phyloP scores from a whole-genome alignment of 2,888 invertebrate species.

The Leucania comma region DNA sequence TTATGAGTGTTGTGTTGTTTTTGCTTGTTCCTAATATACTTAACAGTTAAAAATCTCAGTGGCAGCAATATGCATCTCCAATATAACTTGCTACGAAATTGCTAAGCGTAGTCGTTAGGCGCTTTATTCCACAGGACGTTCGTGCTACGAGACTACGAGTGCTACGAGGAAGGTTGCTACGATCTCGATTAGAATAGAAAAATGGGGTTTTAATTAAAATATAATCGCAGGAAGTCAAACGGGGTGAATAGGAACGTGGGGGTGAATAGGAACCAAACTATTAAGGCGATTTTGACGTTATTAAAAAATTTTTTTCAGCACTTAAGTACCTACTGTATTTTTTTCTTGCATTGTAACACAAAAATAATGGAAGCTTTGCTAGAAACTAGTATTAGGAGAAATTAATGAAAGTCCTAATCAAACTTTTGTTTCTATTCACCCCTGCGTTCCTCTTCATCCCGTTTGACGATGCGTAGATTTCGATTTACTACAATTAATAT shows the following conservation, averaged over 20 bases:
- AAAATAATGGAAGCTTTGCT: too few relatives aligned
- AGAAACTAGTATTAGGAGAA: too few relatives aligned
- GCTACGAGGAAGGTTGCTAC: slow-evolving; percentile 10
- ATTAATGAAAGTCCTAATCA: too few relatives aligned
- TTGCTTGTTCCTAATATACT: slow-evolving; percentile 3
- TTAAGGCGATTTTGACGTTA: too few relatives aligned
- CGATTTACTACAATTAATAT: not conserved
- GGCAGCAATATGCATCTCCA: not conserved
- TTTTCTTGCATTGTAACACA: too few relatives aligned
- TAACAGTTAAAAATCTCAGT: not conserved
- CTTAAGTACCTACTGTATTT: too few relatives aligned
- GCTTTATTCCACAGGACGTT: slow-evolving; percentile 8
- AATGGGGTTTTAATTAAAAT: not conserved
- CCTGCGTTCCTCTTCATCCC: too few relatives aligned
- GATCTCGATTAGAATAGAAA: slow-evolving; percentile 6
- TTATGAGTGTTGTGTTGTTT: slow-evolving; percentile 40
- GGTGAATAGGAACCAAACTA: too few relatives aligned
- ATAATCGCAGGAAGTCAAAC: too few relatives aligned
- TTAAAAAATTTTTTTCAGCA: too few relatives aligned
- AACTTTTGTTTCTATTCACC: too few relatives aligned
- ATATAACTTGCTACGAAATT: slow-evolving; percentile 13
- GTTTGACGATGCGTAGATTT: not conserved
- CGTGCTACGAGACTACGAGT: slow-evolving; percentile 35
- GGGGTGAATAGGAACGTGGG: too few relatives aligned
- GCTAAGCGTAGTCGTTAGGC: slow-evolving; percentile 28